Evolutionary conservation across 2,113 vertebrate species (phyloP).

Genomic region (Oncorhynchus tshawytscha): DNA sequence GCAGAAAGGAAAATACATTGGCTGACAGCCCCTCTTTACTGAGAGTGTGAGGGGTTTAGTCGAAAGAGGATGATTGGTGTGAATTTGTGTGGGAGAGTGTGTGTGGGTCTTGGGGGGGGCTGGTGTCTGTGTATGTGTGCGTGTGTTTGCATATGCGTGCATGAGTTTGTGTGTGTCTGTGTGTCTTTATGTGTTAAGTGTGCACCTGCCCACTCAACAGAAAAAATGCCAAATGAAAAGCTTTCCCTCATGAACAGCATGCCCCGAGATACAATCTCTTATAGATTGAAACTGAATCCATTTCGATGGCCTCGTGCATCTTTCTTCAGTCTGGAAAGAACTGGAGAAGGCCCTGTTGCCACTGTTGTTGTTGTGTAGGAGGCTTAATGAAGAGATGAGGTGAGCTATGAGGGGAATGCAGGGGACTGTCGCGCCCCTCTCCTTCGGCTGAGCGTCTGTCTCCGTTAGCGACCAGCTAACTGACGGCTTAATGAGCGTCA

Average conservation of each 20-base stretch:
- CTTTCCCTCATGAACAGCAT: not conserved
- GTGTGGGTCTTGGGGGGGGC: not conserved
- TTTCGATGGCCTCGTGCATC: not conserved
- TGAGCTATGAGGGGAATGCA: slow-evolving; percentile 21
- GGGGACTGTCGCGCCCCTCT: slow-evolving; percentile 1
- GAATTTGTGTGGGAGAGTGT: not conserved
- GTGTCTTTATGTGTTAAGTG: not conserved
- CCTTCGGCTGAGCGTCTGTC: slow-evolving; percentile 6
- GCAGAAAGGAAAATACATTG: slow-evolving; percentile 15
- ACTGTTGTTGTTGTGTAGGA: not conserved
- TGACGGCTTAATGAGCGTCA: slow-evolving; percentile 33
- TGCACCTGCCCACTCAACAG: not conserved
- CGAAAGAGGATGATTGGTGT: not conserved
- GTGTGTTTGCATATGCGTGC: not conserved
- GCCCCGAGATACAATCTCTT: not conserved
- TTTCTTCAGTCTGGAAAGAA: not conserved
- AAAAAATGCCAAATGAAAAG: too few species aligned
- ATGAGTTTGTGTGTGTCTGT: too few species aligned
- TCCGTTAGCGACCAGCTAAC: not conserved
- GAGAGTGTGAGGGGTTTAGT: slow-evolving; percentile 6
- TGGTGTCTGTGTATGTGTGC: not conserved
- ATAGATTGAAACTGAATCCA: too few species aligned
- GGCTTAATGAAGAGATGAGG: slow-evolving; percentile 6
- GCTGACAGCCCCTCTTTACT: not conserved
- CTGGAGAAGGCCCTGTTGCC: not conserved